Base-by-base conservation (phyloP, 2,888 invertebrate genomes). In the Disparrhopalites patrizii region DNA sequence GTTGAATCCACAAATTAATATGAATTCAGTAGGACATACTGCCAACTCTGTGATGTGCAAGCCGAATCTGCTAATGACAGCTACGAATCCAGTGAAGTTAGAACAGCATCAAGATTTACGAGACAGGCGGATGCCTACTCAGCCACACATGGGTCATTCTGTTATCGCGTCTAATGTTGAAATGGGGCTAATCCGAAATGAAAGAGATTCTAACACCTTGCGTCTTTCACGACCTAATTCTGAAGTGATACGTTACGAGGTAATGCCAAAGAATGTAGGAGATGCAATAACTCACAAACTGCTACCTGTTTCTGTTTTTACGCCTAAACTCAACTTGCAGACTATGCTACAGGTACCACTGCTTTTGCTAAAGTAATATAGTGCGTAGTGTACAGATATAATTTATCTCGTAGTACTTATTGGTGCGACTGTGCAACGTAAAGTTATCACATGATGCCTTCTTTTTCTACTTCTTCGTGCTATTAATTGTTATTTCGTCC, bases 331-430 rank as follows among this genome's bases (percentile, higher is more conserved):
- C 40, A 57, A 61, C n/a, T 73, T 73, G 57, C 73, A 73, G 52
- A 70, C 73, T 3, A 70, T 74, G 25, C 57, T 71, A 31, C 74
- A 74, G 71, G 74, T 74, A 68, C n/a, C n/a, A n/a, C n/a, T n/a
- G n/a, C n/a, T n/a, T n/a, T n/a, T n/a, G n/a, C n/a, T n/a, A n/a
- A n/a, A n/a, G n/a, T n/a, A n/a, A n/a, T n/a, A n/a, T n/a, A n/a
- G n/a, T n/a, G n/a, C n/a, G n/a, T n/a, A n/a, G n/a, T n/a, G n/a
- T n/a, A n/a, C n/a, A n/a, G n/a, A n/a, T n/a, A n/a, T n/a, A n/a
- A n/a, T n/a, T n/a, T n/a, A n/a, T n/a, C n/a, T n/a, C n/a, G n/a
- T n/a, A n/a, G n/a, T n/a, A n/a, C n/a, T n/a, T n/a, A n/a, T n/a
- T n/a, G n/a, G n/a, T n/a, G n/a, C n/a, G n/a, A n/a, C n/a, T n/a